A percentile compares a stretch with the other conserved stretches of the same genome.
Evolutionary conservation across 2,888 invertebrate species (phyloP).

Genomic region (Platerodrilus igneus): DNA sequence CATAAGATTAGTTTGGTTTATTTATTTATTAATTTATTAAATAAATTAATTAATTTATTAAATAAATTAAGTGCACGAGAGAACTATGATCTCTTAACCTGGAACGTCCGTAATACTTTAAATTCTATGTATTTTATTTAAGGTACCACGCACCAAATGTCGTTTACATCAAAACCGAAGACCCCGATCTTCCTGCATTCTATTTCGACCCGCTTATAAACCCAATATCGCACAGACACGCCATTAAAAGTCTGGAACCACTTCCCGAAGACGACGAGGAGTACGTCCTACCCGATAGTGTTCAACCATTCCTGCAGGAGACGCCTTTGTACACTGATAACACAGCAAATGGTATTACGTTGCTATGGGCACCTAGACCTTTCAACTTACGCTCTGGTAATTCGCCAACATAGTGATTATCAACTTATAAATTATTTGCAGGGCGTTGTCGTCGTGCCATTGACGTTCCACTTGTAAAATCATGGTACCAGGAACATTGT

Average conservation of each 20-base stretch:
- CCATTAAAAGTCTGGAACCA: constrained; percentile 76
- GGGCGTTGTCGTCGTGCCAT: constrained; percentile 90
- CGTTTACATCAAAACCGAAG: constrained; percentile 99
- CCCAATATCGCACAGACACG: constrained; percentile 93
- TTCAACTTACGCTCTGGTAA: constrained; percentile 89
- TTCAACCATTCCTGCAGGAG: constrained; percentile 90
- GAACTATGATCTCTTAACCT: too few species aligned
- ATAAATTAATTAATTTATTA: too few species aligned
- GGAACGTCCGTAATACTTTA: too few species aligned
- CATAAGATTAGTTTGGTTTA: constrained; percentile 54
- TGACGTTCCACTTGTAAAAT: constrained; percentile 95
- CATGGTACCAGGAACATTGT: constrained; percentile 94
- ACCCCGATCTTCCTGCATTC: constrained; percentile 98
- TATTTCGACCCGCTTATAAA: constrained; percentile 99
- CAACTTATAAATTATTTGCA: constrained; percentile 28
- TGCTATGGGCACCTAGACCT: constrained; percentile 96
- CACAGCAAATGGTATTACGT: constrained; percentile 96
- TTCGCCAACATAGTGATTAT: not conserved
- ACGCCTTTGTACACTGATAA: constrained; percentile 97
- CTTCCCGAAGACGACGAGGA: constrained; percentile 92
- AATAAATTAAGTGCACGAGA: too few species aligned
- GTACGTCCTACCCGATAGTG: constrained; percentile 83
- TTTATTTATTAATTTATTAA: too few species aligned
- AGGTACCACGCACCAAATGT: constrained; percentile 99
- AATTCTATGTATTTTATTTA: constrained; percentile 27